phyloP scores from a whole-genome alignment of 2,888 invertebrate species.

The Chrysodeixis includens region DNA sequence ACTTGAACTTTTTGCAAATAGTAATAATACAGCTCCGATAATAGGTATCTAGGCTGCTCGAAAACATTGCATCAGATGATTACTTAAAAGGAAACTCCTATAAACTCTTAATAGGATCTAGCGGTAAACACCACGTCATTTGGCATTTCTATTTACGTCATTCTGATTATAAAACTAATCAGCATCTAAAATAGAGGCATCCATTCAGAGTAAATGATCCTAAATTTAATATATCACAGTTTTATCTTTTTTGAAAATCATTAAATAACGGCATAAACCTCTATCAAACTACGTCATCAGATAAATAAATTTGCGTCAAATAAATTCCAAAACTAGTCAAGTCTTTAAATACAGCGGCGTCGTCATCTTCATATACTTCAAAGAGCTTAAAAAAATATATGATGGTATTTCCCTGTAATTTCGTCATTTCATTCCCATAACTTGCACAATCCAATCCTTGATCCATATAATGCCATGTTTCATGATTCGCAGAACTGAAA shows the following conservation, averaged over 20 bases:
- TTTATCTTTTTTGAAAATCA: no score
- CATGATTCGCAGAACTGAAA: constrained; percentile 69
- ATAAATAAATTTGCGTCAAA: no score
- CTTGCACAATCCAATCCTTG: constrained; percentile 54
- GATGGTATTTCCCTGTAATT: constrained; percentile 23
- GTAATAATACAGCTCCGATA: background rate
- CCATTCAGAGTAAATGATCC: no score
- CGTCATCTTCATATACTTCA: no score
- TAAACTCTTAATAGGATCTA: background rate
- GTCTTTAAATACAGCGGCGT: background rate
- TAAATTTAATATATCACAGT: no score
- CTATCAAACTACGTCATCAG: no score
- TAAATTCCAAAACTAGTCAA: no score
- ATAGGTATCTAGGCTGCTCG: background rate
- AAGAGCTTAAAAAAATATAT: constrained; percentile 28
- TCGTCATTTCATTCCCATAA: constrained; percentile 34
- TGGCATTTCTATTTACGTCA: constrained; percentile 2
- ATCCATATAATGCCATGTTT: constrained; percentile 66
- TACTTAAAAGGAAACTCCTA: background rate
- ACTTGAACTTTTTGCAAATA: background rate
- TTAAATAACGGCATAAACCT: no score
- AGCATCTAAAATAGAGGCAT: no score
- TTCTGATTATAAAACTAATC: background rate
- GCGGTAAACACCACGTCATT: background rate
- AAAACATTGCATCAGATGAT: background rate